Evolutionary conservation across 2,797 vertebrate genomes (phyloP).

Genomic region (Crocidura indochinensis): DNA sequence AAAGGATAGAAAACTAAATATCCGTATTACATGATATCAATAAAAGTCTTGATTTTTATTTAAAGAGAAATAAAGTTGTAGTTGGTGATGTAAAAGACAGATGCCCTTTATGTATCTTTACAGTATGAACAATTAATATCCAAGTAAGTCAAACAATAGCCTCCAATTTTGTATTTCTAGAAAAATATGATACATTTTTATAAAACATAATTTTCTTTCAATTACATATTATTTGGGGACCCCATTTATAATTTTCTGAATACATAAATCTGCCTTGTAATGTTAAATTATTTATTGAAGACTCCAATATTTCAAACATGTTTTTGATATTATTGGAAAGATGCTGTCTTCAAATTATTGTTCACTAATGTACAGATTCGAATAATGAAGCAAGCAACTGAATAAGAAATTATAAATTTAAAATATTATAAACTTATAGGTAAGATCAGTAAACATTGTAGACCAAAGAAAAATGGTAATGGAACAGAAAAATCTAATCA

Average conservation of each 20-base stretch:
- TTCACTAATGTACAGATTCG: not conserved
- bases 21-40: too few relatives aligned
- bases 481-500: not conserved
- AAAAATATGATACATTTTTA: not conserved
- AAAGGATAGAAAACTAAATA: too few relatives aligned
- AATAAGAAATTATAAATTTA: not conserved
- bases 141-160: not conserved
- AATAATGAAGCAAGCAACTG: conserved; percentile 15
- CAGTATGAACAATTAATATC: not conserved
- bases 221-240: too few relatives aligned
- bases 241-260: too few relatives aligned
- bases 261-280: too few relatives aligned
- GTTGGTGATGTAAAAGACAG: not conserved
- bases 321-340: not conserved
- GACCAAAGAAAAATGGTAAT: not conserved
- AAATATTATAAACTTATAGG: not conserved
- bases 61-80: not conserved
- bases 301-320: not conserved
- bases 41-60: not conserved
- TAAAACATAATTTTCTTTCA: conserved; percentile 10
- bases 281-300: not conserved
- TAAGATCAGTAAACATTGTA: not conserved
- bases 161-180: not conserved
- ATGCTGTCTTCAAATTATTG: not conserved
- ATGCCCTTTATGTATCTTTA: not conserved